Evolutionary conservation across 2,113 vertebrate species (phyloP).

Genomic region (Phalacrocorax carbo): DNA sequence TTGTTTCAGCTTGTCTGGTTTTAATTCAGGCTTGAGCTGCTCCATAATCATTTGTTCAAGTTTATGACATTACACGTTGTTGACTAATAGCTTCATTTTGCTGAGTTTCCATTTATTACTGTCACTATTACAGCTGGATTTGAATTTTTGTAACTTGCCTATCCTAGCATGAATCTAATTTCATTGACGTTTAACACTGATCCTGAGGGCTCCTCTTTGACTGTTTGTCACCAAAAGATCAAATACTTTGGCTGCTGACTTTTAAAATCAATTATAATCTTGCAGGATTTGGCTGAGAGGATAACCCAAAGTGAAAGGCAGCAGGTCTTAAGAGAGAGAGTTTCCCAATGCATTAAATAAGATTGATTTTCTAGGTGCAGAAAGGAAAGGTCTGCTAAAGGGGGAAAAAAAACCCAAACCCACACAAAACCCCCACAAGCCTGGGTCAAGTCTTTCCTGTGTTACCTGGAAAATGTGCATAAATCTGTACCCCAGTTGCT

Average conservation of each 20-base stretch:
- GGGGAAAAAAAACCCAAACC: neutral
- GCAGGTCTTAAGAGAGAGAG: neutral
- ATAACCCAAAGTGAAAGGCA: constrained; percentile 48
- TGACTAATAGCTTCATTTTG: constrained; percentile 50
- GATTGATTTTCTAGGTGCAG: neutral
- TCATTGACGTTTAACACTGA: constrained; percentile 43
- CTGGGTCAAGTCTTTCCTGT: neutral
- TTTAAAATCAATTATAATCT: constrained; percentile 63
- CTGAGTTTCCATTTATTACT: constrained; percentile 55
- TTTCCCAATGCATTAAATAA: neutral
- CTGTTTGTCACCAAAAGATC: constrained; percentile 44
- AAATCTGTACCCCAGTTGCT: neutral
- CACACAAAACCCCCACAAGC: neutral
- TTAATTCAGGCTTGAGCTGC: constrained; percentile 3
- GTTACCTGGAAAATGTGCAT: neutral
- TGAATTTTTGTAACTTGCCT: constrained; percentile 41
- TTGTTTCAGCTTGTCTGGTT: constrained; percentile 25
- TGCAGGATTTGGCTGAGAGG: constrained; percentile 24
- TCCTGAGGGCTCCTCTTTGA: constrained; percentile 19
- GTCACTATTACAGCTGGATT: constrained; percentile 20
- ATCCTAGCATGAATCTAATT: constrained; percentile 27
- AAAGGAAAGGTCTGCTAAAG: constrained; percentile 5
- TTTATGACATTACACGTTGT: constrained; percentile 25
- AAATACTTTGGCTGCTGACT: constrained; percentile 34
- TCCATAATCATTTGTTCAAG: neutral